Evolutionary conservation across 2,113 vertebrate genomes (phyloP).

Genomic region (Gadus macrocephalus): DNA sequence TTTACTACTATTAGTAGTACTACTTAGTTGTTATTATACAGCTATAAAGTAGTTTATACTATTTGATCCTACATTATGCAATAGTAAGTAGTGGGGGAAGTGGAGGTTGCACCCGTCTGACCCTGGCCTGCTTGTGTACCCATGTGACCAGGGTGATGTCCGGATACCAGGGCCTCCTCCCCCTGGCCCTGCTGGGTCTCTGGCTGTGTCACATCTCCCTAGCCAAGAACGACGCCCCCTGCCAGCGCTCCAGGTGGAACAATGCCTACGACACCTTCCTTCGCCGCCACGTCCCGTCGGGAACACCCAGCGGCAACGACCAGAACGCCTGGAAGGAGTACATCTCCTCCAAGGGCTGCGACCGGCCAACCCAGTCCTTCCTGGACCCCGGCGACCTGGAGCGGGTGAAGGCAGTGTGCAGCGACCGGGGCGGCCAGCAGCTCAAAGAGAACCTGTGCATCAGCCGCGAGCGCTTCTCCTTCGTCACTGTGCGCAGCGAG

Average conservation of each 20-base stretch:
- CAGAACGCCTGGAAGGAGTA: slow-evolving; percentile 54
- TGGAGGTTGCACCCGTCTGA: too few species aligned
- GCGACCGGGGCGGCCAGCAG: slow-evolving; percentile 46
- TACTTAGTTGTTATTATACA: too few species aligned
- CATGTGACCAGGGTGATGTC: slow-evolving; percentile 35
- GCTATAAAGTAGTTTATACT: too few species aligned
- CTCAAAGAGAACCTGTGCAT: slow-evolving; percentile 68
- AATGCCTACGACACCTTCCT: slow-evolving; percentile 57
- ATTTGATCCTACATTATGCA: too few species aligned
- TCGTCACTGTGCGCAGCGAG: slow-evolving; percentile 61
- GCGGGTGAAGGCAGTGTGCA: slow-evolving; percentile 61
- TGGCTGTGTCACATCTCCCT: slow-evolving; percentile 16
- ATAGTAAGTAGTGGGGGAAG: too few species aligned
- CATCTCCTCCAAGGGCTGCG: slow-evolving; percentile 51
- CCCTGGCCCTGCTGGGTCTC: slow-evolving; percentile 38
- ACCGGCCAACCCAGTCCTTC: slow-evolving; percentile 73
- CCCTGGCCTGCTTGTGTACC: background rate
- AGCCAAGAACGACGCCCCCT: slow-evolving; percentile 53
- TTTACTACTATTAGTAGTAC: too few species aligned
- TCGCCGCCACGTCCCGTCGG: slow-evolving; percentile 55
- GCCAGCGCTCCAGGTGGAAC: slow-evolving; percentile 57
- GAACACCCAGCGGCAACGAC: slow-evolving; percentile 34
- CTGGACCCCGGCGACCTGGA: slow-evolving; percentile 47
- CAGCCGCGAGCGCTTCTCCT: slow-evolving; percentile 62
- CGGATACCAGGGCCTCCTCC: slow-evolving; percentile 9